phyloP scores from a whole-genome alignment of 2,797 vertebrate genomes.

The Sebastes wilsoni region DNA sequence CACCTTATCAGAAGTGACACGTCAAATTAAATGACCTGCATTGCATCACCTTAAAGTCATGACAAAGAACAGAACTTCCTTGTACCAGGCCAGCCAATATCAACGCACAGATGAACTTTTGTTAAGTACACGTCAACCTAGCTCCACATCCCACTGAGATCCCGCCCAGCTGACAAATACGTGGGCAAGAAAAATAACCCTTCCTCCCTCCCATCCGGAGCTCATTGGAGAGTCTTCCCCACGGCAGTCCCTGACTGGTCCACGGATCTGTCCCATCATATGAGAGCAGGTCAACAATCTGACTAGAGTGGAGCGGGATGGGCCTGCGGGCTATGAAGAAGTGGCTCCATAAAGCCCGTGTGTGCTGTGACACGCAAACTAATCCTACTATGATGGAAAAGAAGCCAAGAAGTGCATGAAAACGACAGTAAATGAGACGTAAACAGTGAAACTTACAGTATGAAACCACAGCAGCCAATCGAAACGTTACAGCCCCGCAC shows the following conservation, averaged over 20 bases:
- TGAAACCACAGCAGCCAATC: constrained; percentile 35
- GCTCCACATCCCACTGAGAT: constrained; percentile 27
- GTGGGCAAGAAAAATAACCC: constrained; percentile 23
- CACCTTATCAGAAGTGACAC: constrained; percentile 13
- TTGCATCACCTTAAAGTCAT: constrained; percentile 25
- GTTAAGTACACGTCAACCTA: constrained; percentile 88
- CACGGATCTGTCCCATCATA: constrained; percentile 24
- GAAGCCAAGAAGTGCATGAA: rapidly evolving
- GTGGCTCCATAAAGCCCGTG: background rate
- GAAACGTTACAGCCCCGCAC: constrained; percentile 22
- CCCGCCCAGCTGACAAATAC: constrained; percentile 63
- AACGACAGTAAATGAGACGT: background rate
- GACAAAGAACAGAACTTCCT: constrained; percentile 39
- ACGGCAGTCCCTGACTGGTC: constrained; percentile 58
- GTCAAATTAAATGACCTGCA: background rate
- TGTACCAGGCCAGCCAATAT: constrained; percentile 8
- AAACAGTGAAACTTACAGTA: background rate
- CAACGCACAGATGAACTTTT: constrained; percentile 46
- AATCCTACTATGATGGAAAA: rapidly evolving
- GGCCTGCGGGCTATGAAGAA: constrained; percentile 22
- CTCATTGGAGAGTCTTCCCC: constrained; percentile 52
- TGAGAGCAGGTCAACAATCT: constrained; percentile 35
- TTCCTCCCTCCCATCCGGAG: constrained; percentile 33
- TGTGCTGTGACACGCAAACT: background rate
- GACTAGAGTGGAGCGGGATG: constrained; percentile 47